Evolutionary conservation across 2,888 invertebrate genomes (phyloP).

Genomic region (Caenorhabditis parvicauda): DNA sequence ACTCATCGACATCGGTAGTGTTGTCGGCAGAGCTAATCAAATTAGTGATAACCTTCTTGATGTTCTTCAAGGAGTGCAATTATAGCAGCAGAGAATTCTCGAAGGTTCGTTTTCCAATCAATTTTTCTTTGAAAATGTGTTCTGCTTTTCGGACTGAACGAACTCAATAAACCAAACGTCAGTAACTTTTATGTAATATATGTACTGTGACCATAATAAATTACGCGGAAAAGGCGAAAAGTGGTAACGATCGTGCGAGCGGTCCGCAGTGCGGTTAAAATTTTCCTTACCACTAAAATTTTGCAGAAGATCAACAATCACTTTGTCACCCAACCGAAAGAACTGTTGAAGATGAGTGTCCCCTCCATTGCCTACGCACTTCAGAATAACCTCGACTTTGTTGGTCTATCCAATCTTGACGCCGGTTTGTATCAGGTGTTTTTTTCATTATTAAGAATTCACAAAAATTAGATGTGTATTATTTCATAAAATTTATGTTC

Average conservation of each 20-base stretch:
- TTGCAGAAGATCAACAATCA: slow-evolving; percentile 40
- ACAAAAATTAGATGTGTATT: neutral
- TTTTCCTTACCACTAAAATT: too few species aligned
- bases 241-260: too few species aligned
- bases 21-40: slow-evolving; percentile 57
- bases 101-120: slow-evolving; percentile 7
- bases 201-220: too few species aligned
- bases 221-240: too few species aligned
- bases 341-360: slow-evolving; percentile 62
- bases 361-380: slow-evolving; percentile 62
- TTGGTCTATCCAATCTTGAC: slow-evolving; percentile 61
- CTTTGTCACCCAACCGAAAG: slow-evolving; percentile 56
- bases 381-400: slow-evolving; percentile 63
- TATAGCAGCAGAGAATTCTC: slow-evolving; percentile 23
- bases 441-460: neutral
- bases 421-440: slow-evolving; percentile 62
- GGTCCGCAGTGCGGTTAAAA: too few species aligned
- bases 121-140: neutral
- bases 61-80: slow-evolving; percentile 45
- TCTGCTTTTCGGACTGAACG: neutral
- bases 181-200: neutral
- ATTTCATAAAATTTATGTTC: too few species aligned
- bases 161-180: neutral
- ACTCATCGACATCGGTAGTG: slow-evolving; percentile 57
- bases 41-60: slow-evolving; percentile 44